Conservation (phyloP, 35 echinoderm and acorn worm genomes). For the Ophiothrix spiculata region DNA sequence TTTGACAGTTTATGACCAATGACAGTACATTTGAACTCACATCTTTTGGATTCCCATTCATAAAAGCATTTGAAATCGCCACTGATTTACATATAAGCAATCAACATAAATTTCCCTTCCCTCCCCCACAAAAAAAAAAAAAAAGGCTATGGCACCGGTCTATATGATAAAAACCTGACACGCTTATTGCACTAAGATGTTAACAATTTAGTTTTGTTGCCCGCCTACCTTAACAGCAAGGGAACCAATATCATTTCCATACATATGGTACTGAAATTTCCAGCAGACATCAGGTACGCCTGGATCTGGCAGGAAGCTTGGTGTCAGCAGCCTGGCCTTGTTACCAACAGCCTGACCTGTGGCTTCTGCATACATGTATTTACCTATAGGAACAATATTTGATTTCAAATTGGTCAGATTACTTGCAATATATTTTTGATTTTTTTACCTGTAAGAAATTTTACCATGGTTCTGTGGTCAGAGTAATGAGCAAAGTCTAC, state of each 20-base stretch:
- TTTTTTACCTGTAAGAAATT: background rate
- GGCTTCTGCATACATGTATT: constrained; percentile 34
- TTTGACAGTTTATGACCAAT: too few species aligned
- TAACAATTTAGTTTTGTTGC: too few species aligned
- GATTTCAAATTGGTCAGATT: too few species aligned
- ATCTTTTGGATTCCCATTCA: too few species aligned
- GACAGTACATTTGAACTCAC: too few species aligned
- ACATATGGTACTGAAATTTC: constrained; percentile 92
- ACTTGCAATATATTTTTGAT: background rate
- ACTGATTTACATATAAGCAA: too few species aligned
- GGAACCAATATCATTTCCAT: constrained; percentile 48
- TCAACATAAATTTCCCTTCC: too few species aligned
- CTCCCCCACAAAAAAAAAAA: too few species aligned
- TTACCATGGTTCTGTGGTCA: background rate
- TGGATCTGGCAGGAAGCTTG: background rate
- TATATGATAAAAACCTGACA: too few species aligned
- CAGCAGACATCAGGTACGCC: constrained; percentile 33
- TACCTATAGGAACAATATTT: background rate
- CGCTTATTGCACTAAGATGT: too few species aligned
- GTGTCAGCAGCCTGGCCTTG: constrained; percentile 14
- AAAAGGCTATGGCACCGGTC: too few species aligned
- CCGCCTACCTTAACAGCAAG: constrained; percentile 46
- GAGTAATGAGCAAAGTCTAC: background rate
- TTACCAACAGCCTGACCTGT: background rate
- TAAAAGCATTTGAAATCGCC: too few species aligned